A percentile compares a stretch with the other conserved stretches of the same genome.
phyloP scores from a whole-genome alignment of 2,888 invertebrate species.

The Tetheella fluctuosa region DNA sequence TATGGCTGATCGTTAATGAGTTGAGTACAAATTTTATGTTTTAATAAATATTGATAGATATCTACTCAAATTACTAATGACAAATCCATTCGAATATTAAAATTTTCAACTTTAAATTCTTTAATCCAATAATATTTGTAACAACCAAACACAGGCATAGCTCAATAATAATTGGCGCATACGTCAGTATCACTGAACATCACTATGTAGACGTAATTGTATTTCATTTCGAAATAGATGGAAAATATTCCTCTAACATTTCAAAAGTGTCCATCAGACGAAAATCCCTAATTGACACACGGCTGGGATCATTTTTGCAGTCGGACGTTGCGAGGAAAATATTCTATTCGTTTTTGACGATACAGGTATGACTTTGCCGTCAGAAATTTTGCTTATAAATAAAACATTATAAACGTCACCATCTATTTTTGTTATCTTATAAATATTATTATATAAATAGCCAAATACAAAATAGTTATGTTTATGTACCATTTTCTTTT shows the following conservation, averaged over 20 bases:
- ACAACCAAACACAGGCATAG: too few species aligned
- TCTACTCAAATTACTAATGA: too few species aligned
- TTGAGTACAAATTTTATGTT: too few species aligned
- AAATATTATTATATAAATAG: too few species aligned
- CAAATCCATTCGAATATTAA: too few species aligned
- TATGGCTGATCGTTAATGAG: too few species aligned
- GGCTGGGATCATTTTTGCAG: constrained; percentile 7
- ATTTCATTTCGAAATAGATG: constrained; percentile 4
- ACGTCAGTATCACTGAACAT: constrained; percentile 6
- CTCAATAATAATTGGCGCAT: neutral
- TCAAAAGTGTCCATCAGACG: constrained; percentile 10
- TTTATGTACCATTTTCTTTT: too few species aligned
- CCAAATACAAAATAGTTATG: too few species aligned
- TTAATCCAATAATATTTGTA: too few species aligned
- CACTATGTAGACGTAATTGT: neutral
- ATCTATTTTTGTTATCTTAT: too few species aligned
- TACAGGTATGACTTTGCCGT: neutral
- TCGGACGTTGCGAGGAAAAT: neutral
- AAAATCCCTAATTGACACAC: constrained; percentile 13
- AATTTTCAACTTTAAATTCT: too few species aligned
- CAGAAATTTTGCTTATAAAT: neutral
- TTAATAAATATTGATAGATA: too few species aligned
- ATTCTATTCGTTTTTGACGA: neutral
- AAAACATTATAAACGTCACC: neutral
- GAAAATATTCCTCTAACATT: constrained; percentile 11